Base-by-base conservation (phyloP, 2,113 vertebrate genomes). In the Pangasianodon hypophthalmus region DNA sequence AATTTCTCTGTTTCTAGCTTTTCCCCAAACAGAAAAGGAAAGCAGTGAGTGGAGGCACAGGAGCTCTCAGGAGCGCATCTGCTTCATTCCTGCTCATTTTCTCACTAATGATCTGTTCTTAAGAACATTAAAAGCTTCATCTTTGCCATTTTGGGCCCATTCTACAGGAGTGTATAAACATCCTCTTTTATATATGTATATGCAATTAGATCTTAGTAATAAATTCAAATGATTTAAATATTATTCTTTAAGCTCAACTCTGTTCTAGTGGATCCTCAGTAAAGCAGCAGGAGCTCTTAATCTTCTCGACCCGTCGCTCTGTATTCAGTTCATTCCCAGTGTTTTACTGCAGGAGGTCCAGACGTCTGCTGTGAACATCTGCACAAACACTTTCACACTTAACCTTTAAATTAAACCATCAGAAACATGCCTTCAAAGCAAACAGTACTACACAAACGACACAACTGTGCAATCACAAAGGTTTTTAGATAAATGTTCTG, bases 331-430 rank as follows among this genome's bases (percentile, higher is more conserved):
- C 82, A 75, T n/a, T 67, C 58, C 56, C 75, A 71, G 56, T 44
- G 84, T 54, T 67, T 29, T 71, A 80, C 71, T 50, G 67, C 82
- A 81, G 87, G 87, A 79, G 75, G 60, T 88, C 75, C 48, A 37
- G 50, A 3, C 6, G 73, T 67, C 82, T 81, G 62, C 83, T 81
- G 60, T 64, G 83, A 50, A 85, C 90, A 91, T 87, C 87, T 91
- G 90, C 32, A 14, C n/a, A 71, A 86, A 86, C n/a, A 41, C 4
- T 13, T 26, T 73, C 85, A 86, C 46, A 19, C 37, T 86, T 54
- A 24, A 73, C 64, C 60, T 67, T 52, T 50, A n/a, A 85, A 71
- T 71, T 0, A 71, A 71, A 54, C 29, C 67, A 37, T 52, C 2
- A 2, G 48, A 71, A 73, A 73, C 46, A 10, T 86, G 41, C 44